These are phyloP conservation scores for Xanthia togata DNA, from an alignment of 2,888 invertebrate genomes.

Conservation along the genomic window DNA sequence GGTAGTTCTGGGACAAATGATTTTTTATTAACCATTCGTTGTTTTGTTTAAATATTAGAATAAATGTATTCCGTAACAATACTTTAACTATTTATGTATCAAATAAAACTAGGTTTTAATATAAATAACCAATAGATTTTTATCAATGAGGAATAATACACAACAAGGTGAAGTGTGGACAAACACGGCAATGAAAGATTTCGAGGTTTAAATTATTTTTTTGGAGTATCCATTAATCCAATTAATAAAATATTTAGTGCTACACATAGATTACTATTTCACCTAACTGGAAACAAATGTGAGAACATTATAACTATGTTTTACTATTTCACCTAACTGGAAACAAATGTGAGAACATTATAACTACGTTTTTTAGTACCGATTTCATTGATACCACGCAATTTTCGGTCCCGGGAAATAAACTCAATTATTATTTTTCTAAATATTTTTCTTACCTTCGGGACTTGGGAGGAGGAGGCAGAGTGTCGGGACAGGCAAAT, in stretches of 20 bases:
- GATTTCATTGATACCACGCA: constrained; percentile 20
- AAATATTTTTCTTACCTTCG: too few relatives aligned
- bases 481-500: too few relatives aligned
- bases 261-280: constrained; percentile 31
- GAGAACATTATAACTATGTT: constrained; percentile 27
- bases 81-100: constrained; percentile 21
- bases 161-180: too few relatives aligned
- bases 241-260: constrained; percentile 8
- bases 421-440: too few relatives aligned
- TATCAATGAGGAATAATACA: too few relatives aligned
- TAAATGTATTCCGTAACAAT: constrained; percentile 34
- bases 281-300: constrained; percentile 23
- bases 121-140: neutral
- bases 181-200: too few relatives aligned
- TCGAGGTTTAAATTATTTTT: too few relatives aligned
- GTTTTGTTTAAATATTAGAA: constrained; percentile 17
- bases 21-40: constrained; percentile 29
- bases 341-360: constrained; percentile 27
- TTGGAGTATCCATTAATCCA: too few relatives aligned
- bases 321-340: constrained; percentile 23
- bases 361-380: constrained; percentile 29
- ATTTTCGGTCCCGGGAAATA: too few relatives aligned
- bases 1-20: constrained; percentile 18
- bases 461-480: too few relatives aligned
- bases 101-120: constrained; percentile 20